Evolutionary conservation across 2,888 invertebrate species (phyloP).

Genomic region (Coenonympha glycerion): DNA sequence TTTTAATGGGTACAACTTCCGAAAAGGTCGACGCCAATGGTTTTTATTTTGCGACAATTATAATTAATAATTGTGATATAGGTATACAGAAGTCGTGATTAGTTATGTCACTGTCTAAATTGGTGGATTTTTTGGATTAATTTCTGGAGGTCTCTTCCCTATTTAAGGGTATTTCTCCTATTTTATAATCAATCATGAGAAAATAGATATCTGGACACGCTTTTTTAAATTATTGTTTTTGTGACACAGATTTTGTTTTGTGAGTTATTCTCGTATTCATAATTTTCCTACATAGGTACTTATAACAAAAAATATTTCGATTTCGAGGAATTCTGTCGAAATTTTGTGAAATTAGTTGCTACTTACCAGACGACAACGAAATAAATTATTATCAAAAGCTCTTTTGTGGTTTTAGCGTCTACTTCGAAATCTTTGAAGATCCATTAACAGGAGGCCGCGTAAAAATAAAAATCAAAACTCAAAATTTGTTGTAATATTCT

Average conservation of each 20-base stretch:
- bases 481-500: not conserved
- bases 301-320: not conserved
- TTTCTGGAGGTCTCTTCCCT: no score
- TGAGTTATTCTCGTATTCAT: no score
- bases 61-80: no score
- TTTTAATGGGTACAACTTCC: constrained; percentile 69
- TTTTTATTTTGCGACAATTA: not conserved
- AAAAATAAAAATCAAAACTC: not conserved
- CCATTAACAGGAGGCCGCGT: not conserved
- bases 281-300: not conserved
- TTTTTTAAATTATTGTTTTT: no score
- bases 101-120: no score
- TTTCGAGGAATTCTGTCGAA: not conserved
- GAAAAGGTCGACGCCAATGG: constrained; percentile 42
- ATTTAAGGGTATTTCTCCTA: no score
- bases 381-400: not conserved
- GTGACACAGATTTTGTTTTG: no score
- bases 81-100: no score
- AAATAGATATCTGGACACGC: no score
- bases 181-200: no score
- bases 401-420: not conserved
- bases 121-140: no score
- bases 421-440: not conserved
- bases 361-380: not conserved
- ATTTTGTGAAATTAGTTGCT: not conserved